A percentile compares a stretch with the other conserved stretches of the same genome.
Evolutionary conservation across 2,797 vertebrate genomes (phyloP).

Genomic region (Sparus aurata): DNA sequence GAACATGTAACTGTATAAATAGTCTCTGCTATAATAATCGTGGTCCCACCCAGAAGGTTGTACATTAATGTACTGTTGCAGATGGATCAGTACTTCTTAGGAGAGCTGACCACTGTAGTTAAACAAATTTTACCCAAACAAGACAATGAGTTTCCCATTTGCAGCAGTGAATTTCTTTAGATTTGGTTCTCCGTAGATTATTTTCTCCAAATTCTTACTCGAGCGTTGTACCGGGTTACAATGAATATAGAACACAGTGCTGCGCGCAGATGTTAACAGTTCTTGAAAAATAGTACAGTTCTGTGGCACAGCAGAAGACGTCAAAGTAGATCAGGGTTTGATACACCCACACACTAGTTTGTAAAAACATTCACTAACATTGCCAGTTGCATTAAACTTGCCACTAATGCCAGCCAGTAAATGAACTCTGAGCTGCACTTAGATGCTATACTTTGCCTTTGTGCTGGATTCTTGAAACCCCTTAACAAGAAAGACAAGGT

Average conservation of each 20-base stretch:
- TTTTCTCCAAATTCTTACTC: too few species aligned
- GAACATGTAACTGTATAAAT: background rate
- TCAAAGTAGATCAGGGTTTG: background rate
- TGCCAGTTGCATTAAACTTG: background rate
- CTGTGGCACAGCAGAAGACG: background rate
- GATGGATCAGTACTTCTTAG: background rate
- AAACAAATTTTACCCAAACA: too few species aligned
- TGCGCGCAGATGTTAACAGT: background rate
- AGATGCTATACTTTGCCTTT: background rate
- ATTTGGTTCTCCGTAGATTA: too few species aligned
- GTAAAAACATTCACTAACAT: background rate
- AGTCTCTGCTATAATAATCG: background rate
- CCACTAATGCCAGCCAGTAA: too few species aligned
- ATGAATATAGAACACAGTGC: background rate
- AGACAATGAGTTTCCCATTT: too few species aligned
- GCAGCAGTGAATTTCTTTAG: too few species aligned
- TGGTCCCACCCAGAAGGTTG: background rate
- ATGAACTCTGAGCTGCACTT: background rate
- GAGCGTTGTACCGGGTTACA: background rate
- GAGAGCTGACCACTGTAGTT: background rate
- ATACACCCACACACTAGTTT: background rate
- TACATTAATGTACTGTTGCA: background rate
- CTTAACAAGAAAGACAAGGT: slow-evolving; percentile 27
- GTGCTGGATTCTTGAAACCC: background rate
- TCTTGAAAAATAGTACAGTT: background rate